Base-by-base conservation (phyloP, 2,113 vertebrate species). In the Oncorhynchus masou region DNA sequence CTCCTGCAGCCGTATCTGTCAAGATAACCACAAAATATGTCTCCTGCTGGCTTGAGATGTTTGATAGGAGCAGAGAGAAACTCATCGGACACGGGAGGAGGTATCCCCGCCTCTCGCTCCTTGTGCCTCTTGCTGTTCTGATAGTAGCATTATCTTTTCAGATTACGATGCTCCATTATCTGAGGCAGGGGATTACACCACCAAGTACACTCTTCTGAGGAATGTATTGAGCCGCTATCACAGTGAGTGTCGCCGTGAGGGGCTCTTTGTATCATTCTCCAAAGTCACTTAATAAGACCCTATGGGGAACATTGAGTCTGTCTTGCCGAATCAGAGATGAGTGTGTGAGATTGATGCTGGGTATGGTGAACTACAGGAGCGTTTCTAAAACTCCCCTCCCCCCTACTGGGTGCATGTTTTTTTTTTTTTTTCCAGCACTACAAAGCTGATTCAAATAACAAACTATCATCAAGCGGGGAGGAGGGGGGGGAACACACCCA, bases 141-240 rank as follows among this genome's bases (percentile, higher is more conserved):
- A 90, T 90, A 86, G 85, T 71, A 66, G 51, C 79, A 88, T 90
- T 90, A 87, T 92, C 78, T 94, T 54, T 91, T 75, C 92, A 98
- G 96, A 98, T 91, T 98, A 97, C 0, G 96, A 97, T 0, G 96
- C 95, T 2, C 93, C 96, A 89, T 92, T 98, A 90, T 96, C 96
- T 3, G 95, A 97, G 86, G 94, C 95, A 15, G 96, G 96, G 74
- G 96, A 97, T 87, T 97, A 97, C 78, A 97, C 95, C 7, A 91
- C 93, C 83, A 96, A 97, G 87, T 97, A 95, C 80, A 90, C 89
- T 88, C 95, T 94, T 90, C 94, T 96, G 54, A 90, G 94, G 57
- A 92, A 95, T 0, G 82, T 95, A 86, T 95, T 96, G 84, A 92
- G 90, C 88, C 84, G 81, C 67, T 77, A 94, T 79, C 89, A 95